Evolutionary conservation across 64 coral and sea anemone genomes (phyloP).

Genomic region (Pocillopora damicornis): DNA sequence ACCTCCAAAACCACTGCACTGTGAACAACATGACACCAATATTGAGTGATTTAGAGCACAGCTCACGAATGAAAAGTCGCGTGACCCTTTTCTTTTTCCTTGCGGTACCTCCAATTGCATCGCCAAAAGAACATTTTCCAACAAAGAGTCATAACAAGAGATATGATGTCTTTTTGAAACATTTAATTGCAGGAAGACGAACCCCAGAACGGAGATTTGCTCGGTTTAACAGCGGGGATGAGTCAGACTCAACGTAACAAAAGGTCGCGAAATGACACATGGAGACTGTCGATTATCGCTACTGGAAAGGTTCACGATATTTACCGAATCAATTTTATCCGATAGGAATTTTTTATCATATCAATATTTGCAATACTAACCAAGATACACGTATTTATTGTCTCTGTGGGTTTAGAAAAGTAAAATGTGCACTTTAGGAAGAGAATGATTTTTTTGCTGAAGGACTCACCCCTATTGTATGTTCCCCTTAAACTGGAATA

Average conservation of each 20-base stretch:
- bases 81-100: neutral
- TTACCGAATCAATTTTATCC: neutral
- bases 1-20: neutral
- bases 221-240: conserved; percentile 29
- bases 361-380: too few species aligned
- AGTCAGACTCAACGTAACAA: conserved; percentile 20
- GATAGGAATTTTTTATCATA: neutral
- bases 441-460: too few species aligned
- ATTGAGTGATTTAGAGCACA: neutral
- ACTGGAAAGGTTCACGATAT: neutral
- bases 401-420: neutral
- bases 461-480: too few species aligned
- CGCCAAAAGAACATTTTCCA: too few species aligned
- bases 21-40: neutral
- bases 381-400: neutral
- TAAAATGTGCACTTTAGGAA: neutral
- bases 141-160: too few species aligned
- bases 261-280: neutral
- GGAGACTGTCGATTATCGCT: neutral
- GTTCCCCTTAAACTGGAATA: too few species aligned
- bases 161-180: too few species aligned
- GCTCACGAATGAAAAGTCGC: neutral
- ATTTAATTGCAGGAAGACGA: neutral
- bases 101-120: too few species aligned
- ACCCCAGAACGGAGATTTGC: neutral